Base-by-base conservation (phyloP, 2,797 vertebrate species). In the Gadopsis bispinosus region DNA sequence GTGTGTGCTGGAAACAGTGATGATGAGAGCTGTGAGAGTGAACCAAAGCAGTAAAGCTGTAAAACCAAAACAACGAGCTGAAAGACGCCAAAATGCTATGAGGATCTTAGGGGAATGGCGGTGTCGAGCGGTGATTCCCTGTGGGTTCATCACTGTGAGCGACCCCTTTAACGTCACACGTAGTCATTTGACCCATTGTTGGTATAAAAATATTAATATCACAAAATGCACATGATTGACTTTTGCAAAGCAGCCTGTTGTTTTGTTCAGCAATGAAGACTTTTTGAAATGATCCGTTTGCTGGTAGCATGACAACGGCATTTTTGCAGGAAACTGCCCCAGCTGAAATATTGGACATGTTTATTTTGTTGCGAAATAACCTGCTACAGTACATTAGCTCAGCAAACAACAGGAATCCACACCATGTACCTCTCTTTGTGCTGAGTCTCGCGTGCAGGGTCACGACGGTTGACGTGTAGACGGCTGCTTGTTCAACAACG, bases 401-500 rank as follows among this genome's bases (percentile, higher is more conserved):
- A 8, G 4, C 62, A 77, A 67, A 37, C 1, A 3, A 37, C 35
- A 35, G 48, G 1, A 47, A 55, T 26, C 31, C 12, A 29, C 20
- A 31, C 10, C 12, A 51, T 41, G 35, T 13, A 16, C 6, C 12
- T 53, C n/a, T 51, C 59, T 66, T 2, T 70, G 73, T 39, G 19
- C 53, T 60, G 17, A 35, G 14, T 33, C 29, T 37, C 31, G 59
- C 73, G 70, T 64, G 35, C 75, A 75, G 62, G 80, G 75, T 85
- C 73, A 69, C 22, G 71, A 69, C 48, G 43, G 76, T 64, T 83
- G 84, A 87, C 71, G 64, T 64, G 75, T 35, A 47, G 76, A 75
- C 79, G 75, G 66, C 60, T 33, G 54, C 73, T 75, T 77, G 70
- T 79, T 90, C 48, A 88, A 78, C 85, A 75, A 69, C 71, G 80